Conservation (phyloP, 2,113 vertebrate genomes). For the Xerus inauris region DNA sequence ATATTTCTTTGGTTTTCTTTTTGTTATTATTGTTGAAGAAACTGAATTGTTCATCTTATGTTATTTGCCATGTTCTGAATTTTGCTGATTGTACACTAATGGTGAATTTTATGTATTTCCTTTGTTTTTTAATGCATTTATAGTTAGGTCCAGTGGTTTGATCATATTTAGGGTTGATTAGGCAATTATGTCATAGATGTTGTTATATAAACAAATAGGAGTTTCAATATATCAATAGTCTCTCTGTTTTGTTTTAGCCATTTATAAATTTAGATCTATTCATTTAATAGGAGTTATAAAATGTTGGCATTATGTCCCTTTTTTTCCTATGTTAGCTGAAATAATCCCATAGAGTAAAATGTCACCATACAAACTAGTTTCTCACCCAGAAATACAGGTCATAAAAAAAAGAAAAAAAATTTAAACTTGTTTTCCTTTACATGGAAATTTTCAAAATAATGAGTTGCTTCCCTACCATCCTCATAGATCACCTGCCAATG, state of each 20-base stretch:
- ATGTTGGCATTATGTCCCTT: background rate
- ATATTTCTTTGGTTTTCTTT: background rate
- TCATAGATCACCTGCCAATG: background rate
- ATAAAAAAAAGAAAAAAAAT: background rate
- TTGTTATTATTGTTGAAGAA: background rate
- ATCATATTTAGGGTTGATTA: background rate
- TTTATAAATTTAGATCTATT: background rate
- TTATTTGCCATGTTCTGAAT: background rate
- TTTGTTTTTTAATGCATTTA: conserved; percentile 1
- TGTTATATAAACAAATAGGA: background rate
- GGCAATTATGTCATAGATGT: background rate
- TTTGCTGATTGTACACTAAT: background rate
- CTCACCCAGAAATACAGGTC: background rate
- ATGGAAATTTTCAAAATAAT: background rate
- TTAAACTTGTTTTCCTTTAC: background rate
- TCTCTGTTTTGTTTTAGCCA: background rate
- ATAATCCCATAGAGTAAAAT: conserved; percentile 2
- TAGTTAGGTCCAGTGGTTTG: background rate
- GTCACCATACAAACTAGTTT: background rate
- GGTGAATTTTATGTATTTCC: background rate
- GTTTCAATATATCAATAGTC: too few species aligned
- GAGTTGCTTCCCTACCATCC: background rate
- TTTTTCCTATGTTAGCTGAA: background rate
- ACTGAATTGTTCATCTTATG: background rate
- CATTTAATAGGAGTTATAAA: background rate